Evolutionary conservation across 2,113 vertebrate genomes (phyloP).

Genomic region (Butastur rufipennis): DNA sequence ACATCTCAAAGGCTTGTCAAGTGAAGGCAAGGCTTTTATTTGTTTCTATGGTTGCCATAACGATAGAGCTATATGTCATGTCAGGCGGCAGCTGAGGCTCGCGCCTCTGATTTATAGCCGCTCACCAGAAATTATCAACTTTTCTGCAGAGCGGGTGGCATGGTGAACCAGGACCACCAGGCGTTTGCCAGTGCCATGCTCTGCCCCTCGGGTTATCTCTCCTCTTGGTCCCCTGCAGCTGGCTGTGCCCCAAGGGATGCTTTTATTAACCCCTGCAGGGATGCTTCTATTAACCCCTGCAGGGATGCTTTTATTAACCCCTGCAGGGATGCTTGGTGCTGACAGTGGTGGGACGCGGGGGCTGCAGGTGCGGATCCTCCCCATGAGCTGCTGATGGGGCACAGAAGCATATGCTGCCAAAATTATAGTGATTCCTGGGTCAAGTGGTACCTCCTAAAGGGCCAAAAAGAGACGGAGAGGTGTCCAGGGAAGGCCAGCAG

Average conservation of each 20-base stretch:
- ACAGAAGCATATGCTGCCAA: background rate
- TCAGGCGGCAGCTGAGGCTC: slow-evolving; percentile 60
- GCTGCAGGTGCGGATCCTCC: background rate
- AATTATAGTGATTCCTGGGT: background rate
- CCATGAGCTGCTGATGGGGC: rapidly evolving
- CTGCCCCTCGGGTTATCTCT: background rate
- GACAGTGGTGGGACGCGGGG: background rate
- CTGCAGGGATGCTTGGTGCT: rapidly evolving
- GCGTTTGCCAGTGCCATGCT: rapidly evolving
- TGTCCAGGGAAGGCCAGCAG: background rate
- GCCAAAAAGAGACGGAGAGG: background rate
- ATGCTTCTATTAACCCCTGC: background rate
- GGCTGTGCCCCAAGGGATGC: background rate
- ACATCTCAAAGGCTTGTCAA: slow-evolving; percentile 68
- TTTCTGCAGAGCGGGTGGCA: slow-evolving; percentile 44
- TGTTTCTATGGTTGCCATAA: slow-evolving; percentile 71
- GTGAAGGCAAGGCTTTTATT: slow-evolving; percentile 65
- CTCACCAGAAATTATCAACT: slow-evolving; percentile 67
- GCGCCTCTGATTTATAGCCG: slow-evolving; percentile 61
- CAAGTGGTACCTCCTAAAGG: background rate
- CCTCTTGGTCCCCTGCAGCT: rapidly evolving
- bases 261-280: background rate
- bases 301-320: background rate
- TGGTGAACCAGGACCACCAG: background rate
- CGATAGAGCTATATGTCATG: slow-evolving; percentile 72